A percentile compares a stretch with the other conserved stretches of the same genome.
These are phyloP conservation scores for Gymnocephalus cernua DNA, from an alignment of 2,113 vertebrate genomes.

Conservation along the genomic window DNA sequence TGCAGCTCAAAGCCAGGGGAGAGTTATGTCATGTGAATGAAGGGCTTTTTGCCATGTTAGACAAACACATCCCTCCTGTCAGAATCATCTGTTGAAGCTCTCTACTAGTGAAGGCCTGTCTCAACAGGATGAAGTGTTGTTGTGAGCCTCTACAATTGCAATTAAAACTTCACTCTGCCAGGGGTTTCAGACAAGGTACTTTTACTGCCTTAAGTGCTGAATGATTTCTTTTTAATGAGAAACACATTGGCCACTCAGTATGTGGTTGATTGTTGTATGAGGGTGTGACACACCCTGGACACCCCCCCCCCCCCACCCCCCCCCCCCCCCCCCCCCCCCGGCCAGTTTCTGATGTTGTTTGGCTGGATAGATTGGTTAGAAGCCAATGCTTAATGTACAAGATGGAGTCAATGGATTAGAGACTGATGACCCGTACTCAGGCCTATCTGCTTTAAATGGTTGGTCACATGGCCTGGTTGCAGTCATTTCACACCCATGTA, in stretches of 20 bases:
- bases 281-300: constrained; percentile 13
- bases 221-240: constrained; percentile 71
- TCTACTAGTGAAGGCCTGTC: constrained; percentile 26
- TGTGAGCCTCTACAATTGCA: constrained; percentile 24
- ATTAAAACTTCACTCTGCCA: constrained; percentile 49
- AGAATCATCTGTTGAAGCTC: constrained; percentile 41
- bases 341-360: constrained; percentile 35
- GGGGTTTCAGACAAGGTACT: constrained; percentile 33
- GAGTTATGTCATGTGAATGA: constrained; percentile 55
- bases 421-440: constrained; percentile 54
- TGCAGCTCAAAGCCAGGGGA: constrained; percentile 23
- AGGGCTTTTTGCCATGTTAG: constrained; percentile 29
- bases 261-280: constrained; percentile 59
- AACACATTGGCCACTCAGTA: constrained; percentile 63
- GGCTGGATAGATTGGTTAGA: constrained; percentile 24
- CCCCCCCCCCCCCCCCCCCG: neutral
- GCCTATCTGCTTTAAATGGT: constrained; percentile 47
- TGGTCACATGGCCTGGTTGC: constrained; percentile 66
- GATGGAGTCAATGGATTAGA: constrained; percentile 74
- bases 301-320: neutral
- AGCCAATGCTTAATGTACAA: constrained; percentile 22
- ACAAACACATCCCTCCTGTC: constrained; percentile 50
- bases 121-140: constrained; percentile 25
- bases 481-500: constrained; percentile 28
- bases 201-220: constrained; percentile 37